These are phyloP conservation scores for Manis javanica DNA, from an alignment of 2,797 vertebrate species.

Conservation along the genomic window DNA sequence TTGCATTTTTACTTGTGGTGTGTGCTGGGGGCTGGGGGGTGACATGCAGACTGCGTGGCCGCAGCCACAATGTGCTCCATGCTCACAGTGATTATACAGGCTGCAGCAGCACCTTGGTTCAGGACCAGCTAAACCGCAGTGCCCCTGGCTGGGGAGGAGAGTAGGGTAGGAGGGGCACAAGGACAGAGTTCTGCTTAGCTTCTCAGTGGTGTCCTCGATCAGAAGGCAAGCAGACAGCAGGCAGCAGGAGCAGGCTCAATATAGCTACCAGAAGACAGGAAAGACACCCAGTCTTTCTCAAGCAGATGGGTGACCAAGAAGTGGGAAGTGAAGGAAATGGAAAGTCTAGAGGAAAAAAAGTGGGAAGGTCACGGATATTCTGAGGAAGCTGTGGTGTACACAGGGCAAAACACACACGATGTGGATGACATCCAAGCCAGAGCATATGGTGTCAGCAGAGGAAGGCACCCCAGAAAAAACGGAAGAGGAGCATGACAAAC, in stretches of 20 bases:
- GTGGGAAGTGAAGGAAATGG: slow-evolving; percentile 61
- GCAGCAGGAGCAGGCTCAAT: slow-evolving; percentile 39
- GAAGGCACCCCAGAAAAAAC: neutral
- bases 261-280: slow-evolving; percentile 60
- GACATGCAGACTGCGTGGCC: neutral
- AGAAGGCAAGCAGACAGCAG: slow-evolving; percentile 47
- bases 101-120: neutral
- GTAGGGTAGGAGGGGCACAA: neutral
- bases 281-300: neutral
- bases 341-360: slow-evolving; percentile 58
- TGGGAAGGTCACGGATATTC: slow-evolving; percentile 54
- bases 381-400: slow-evolving; percentile 60
- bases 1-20: neutral
- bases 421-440: slow-evolving; percentile 23
- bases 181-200: neutral
- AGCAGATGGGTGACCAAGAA: slow-evolving; percentile 75
- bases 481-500: neutral
- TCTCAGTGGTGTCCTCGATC: slow-evolving; percentile 17
- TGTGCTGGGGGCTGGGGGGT: neutral
- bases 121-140: neutral
- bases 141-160: neutral
- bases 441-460: slow-evolving; percentile 27
- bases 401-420: slow-evolving; percentile 32
- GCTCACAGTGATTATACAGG: rapidly evolving
- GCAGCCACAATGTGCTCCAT: rapidly evolving